Base-by-base conservation (phyloP, 1,140 invertebrate species). In the Hylaeus volcanicus region DNA sequence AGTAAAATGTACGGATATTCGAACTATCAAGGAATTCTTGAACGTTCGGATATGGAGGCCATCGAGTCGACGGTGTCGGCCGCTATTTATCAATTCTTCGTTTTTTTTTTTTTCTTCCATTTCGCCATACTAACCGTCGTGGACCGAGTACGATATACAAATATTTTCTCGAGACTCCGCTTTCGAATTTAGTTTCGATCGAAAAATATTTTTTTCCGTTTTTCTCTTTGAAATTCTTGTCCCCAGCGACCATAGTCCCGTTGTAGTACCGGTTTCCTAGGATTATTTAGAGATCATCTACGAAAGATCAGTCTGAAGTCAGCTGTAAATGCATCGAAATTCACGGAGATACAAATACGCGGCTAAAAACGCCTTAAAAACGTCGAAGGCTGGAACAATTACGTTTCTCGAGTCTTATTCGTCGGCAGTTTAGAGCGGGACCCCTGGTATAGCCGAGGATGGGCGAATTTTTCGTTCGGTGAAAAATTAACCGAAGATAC, bases 21-120 rank as follows among this genome's bases (percentile, higher is more conserved):
- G 90, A 93, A 92, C 79, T 76, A 88, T 91, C 92, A 92, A 93
- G 92, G 86, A 92, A 93, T 71, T 93, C 91, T 93, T 93, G 90
- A 92, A 87, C 68, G 86, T 91, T 92, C 92, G 92, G 89, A 89
- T 93, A 92, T 92, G 89, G 91, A 92, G 86, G 2, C 64, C 86
- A 81, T 91, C 88, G 84, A 39, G 80, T 74, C 55, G 64, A 69
- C 81, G 60, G 58, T 79, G 83, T 84, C 58, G 65, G 74, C 64
- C 83, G 82, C 74, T 39, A 51, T 64, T 53, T 55, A 43, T 66
- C 60, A 37, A 69, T 69, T 61, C 26, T 61, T 61, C 53, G 43
- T n/a, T 9, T 12, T 8, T 26, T 58, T n/a, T 26, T 26, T 60
- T 45, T 56, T 51, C 6, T 48, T 53, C 3, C 12, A n/a, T n/a